Base-by-base conservation (phyloP, 2,888 invertebrate genomes). In the Minunthozetes semirufus region DNA sequence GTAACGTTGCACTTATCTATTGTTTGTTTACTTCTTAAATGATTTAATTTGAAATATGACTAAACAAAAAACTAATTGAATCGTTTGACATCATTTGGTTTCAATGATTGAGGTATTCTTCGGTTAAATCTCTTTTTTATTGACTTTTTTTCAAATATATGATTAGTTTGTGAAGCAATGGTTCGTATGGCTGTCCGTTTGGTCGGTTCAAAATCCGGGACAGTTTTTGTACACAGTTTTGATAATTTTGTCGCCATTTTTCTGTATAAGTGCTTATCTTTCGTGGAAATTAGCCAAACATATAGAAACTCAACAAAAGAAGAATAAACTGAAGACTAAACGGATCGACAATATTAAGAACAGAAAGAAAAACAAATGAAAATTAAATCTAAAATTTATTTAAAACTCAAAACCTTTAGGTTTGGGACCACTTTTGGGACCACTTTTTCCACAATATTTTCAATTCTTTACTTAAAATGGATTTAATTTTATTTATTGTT, bases 231-330 rank as follows among this genome's bases (percentile, higher is more conserved):
- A 84, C 78, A 85, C 85, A 79, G 83, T 86, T 15, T 80, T 86
- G 19, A 80, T 86, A 50, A 82, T 82, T 74, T 80, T 86, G 48
- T 85, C 86, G 13, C 86, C 86, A 22, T 81, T 86, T 73, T 85
- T 86, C 78, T 80, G 84, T 66, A 82, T 85, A 33, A 85, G 85
- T 80, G 84, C 85, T 42, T 80, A 85, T 66, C 80, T 86, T 22
- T 85, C 86, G 2, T 86, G 85, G 84, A 84, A 85, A 77, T 81
- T 86, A 56, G 84, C 85, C 3, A 85, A 85, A 79, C 83, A 85
- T 76, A 83, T 86, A 76, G 85, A 86, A 78, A 82, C 83, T 33
- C 84, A 85, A 78, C 85, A 86, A 76, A 85, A 85, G 78, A 84
- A 84, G 53, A 83, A 85, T 78, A 85, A 86, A 77, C 85, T 85